Percentiles rank a stretch among this genome's conserved stretches.
Evolutionary conservation across 1,140 invertebrate genomes (phyloP).

Genomic region (Nymphalis io): DNA sequence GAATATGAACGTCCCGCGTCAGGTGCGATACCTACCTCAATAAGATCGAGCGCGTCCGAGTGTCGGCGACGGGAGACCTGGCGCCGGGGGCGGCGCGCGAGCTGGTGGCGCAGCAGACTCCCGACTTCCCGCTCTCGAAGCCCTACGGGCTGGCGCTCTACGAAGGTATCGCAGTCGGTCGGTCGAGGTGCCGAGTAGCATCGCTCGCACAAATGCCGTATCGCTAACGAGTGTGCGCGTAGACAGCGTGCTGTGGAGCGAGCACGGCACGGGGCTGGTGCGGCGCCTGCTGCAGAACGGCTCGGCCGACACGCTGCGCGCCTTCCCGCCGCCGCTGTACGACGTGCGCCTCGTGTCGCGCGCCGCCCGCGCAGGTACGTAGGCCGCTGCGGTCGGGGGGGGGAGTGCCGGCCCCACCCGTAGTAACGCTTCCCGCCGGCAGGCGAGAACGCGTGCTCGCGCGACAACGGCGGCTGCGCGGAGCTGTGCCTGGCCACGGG

Average conservation of each 20-base stretch:
- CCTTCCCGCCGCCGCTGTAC: slow-evolving; percentile 82
- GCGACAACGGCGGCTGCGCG: slow-evolving; percentile 84
- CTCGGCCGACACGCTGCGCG: slow-evolving; percentile 65
- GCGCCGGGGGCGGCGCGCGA: slow-evolving; percentile 83
- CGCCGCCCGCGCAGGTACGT: slow-evolving; percentile 71
- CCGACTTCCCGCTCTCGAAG: slow-evolving; percentile 75
- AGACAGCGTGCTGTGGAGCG: slow-evolving; percentile 86
- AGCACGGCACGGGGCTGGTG: slow-evolving; percentile 83
- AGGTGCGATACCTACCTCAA: slow-evolving; percentile 86
- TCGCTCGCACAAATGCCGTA: no score
- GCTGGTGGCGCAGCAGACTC: slow-evolving; percentile 82
- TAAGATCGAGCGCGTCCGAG: slow-evolving; percentile 87
- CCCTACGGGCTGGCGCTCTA: slow-evolving; percentile 87
- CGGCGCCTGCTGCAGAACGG: slow-evolving; percentile 75
- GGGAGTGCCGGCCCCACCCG: no score
- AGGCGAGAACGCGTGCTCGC: slow-evolving; percentile 85
- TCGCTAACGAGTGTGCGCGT: background rate
- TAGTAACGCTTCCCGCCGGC: no score
- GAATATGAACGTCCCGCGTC: background rate
- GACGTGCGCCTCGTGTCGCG: slow-evolving; percentile 84
- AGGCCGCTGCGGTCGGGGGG: background rate
- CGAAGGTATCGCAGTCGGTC: slow-evolving; percentile 45
- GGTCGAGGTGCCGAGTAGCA: background rate
- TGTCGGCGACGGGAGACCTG: slow-evolving; percentile 86
- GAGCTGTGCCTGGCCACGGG: slow-evolving; percentile 46